A percentile compares a stretch with the other conserved stretches of the same genome.
Conservation (phyloP, 2,113 vertebrate genomes). For the Echinops telfairi region DNA sequence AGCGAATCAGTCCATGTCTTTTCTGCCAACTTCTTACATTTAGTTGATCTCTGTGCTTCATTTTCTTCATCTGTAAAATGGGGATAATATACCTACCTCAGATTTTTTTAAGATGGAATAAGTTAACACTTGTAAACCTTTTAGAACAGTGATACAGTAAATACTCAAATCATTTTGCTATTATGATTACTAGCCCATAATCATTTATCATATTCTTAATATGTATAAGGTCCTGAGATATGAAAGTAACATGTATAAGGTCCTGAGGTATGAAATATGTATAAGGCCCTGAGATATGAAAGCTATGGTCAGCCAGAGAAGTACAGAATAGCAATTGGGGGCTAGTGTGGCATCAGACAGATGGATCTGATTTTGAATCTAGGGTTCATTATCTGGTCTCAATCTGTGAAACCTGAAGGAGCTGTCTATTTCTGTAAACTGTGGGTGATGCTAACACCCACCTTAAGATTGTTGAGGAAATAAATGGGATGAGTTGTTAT, state of each 20-base stretch:
- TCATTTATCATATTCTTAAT: slow-evolving; percentile 22
- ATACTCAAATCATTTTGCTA: not conserved
- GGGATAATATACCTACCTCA: not conserved
- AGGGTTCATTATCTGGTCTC: not conserved
- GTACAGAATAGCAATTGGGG: not conserved
- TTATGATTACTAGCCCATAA: not conserved
- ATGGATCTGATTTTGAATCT: not conserved
- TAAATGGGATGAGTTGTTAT: not conserved
- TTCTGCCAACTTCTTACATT: not conserved
- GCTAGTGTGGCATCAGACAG: not conserved
- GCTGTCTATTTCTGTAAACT: not conserved
- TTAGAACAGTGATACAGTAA: not conserved
- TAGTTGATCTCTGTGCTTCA: slow-evolving; percentile 12
- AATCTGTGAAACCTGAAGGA: not conserved
- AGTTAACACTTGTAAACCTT: not conserved
- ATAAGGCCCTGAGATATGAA: not conserved
- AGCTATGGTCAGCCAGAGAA: not conserved
- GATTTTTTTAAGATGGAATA: not conserved
- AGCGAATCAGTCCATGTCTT: not conserved
- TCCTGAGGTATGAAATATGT: not conserved
- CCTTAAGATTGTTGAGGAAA: not conserved
- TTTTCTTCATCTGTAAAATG: slow-evolving; percentile 39
- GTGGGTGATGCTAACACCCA: not conserved
- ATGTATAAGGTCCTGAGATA: not conserved
- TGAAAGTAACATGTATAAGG: not conserved